phyloP scores from a whole-genome alignment of 2,888 invertebrate genomes.

The Theretra japonica region DNA sequence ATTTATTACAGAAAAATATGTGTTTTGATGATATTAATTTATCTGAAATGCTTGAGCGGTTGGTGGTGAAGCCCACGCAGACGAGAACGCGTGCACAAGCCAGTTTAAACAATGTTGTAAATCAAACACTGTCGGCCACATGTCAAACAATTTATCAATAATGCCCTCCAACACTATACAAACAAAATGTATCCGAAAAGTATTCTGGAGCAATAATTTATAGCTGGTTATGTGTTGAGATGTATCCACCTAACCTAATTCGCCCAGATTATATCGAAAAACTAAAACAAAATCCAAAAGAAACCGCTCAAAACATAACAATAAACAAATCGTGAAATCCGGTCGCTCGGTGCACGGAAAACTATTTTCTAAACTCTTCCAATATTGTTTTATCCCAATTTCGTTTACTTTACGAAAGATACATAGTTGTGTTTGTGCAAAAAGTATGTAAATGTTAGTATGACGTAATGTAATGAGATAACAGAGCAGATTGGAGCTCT shows the following conservation, averaged over 20 bases:
- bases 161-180: conserved; percentile 23
- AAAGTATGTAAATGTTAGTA: not conserved
- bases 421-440: conserved; percentile 1
- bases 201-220: conserved; percentile 25
- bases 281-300: conserved; percentile 29
- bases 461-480: not conserved
- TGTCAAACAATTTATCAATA: conserved; percentile 26
- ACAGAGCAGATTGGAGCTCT: conserved; percentile 3
- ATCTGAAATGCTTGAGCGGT: not conserved
- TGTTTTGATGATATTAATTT: not conserved
- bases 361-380: conserved; percentile 16
- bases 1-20: not conserved
- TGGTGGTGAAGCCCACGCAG: conserved; percentile 6
- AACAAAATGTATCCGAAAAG: conserved; percentile 9
- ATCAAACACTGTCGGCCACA: conserved; percentile 20
- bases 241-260: conserved; percentile 29
- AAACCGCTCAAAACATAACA: conserved; percentile 29
- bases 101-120: conserved; percentile 16
- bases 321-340: conserved; percentile 31
- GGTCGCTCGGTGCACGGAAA: not conserved
- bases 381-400: conserved; percentile 9
- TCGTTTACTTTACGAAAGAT: not conserved
- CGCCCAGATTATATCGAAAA: conserved; percentile 3
- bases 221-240: conserved; percentile 24
- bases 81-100: conserved; percentile 3